phyloP scores from a whole-genome alignment of 1,140 invertebrate genomes.

The Drosophila tsacasi region DNA sequence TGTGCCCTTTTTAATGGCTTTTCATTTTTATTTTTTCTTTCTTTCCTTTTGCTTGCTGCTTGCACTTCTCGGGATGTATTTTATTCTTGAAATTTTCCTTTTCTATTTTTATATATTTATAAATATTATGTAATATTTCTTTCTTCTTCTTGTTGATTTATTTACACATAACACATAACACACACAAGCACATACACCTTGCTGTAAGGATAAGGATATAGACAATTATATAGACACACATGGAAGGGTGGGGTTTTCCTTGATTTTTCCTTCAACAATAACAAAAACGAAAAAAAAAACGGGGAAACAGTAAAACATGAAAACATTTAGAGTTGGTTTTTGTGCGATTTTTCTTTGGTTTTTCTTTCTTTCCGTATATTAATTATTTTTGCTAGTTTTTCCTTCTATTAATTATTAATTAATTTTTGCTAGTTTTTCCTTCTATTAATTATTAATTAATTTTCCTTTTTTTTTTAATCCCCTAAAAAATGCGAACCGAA shows the following conservation, averaged over 20 bases:
- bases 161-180: conserved; percentile 50
- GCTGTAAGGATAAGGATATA: conserved; percentile 37
- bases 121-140: conserved; percentile 12
- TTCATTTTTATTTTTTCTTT: conserved; percentile 6
- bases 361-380: not conserved
- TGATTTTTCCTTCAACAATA: not conserved
- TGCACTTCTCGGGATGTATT: conserved; percentile 1
- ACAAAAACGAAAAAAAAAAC: not conserved
- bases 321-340: conserved; percentile 3
- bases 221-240: conserved; percentile 1
- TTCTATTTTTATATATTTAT: conserved; percentile 31
- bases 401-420: too few species aligned
- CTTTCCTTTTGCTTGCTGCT: not conserved
- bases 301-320: not conserved
- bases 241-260: too few species aligned
- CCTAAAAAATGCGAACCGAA: conserved; percentile 11
- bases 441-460: not conserved
- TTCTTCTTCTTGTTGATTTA: conserved; percentile 49
- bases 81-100: not conserved
- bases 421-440: too few species aligned
- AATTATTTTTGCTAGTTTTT: too few species aligned
- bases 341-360: not conserved
- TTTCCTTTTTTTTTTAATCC: not conserved
- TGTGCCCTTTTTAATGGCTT: conserved; percentile 6
- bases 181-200: conserved; percentile 27